A percentile compares a stretch with the other conserved stretches of the same genome.
Conservation (phyloP, 1,140 invertebrate species). For the Chironomus striatipennis region DNA sequence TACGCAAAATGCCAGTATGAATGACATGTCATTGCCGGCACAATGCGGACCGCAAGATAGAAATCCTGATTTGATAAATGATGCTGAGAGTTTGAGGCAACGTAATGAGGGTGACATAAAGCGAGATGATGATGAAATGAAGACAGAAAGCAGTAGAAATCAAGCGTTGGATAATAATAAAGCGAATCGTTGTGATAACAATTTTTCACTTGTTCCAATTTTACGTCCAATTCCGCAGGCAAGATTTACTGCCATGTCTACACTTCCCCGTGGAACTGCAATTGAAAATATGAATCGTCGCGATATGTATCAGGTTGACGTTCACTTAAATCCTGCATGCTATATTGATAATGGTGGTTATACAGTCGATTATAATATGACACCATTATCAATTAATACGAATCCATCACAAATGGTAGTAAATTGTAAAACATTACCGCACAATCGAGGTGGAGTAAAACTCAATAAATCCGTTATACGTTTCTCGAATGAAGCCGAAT, state of each 20-base stretch:
- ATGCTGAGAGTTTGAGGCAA: slow-evolving; percentile 57
- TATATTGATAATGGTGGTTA: slow-evolving; percentile 66
- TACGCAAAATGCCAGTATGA: slow-evolving; percentile 6
- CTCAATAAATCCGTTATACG: slow-evolving; percentile 47
- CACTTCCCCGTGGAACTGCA: slow-evolving; percentile 42
- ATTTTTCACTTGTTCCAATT: slow-evolving; percentile 31
- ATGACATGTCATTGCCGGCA: slow-evolving; percentile 5
- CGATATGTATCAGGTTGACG: slow-evolving; percentile 51
- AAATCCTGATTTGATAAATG: slow-evolving; percentile 68
- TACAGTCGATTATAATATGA: slow-evolving; percentile 65
- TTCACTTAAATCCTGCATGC: slow-evolving; percentile 56
- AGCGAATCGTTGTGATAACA: slow-evolving; percentile 38
- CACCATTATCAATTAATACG: slow-evolving; percentile 30
- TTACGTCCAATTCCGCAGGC: slow-evolving; percentile 43
- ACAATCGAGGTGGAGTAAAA: slow-evolving; percentile 52
- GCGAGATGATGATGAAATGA: slow-evolving; percentile 31
- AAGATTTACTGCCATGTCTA: slow-evolving; percentile 44
- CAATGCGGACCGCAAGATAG: slow-evolving; percentile 49
- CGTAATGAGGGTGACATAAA: slow-evolving; percentile 45
- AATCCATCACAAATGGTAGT: slow-evolving; percentile 27
- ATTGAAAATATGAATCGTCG: slow-evolving; percentile 39
- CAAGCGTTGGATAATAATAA: slow-evolving; percentile 32
- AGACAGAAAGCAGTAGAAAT: slow-evolving; percentile 34
- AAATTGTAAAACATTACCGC: slow-evolving; percentile 50
- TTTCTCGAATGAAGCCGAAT: slow-evolving; percentile 59